Evolutionary conservation across 2,113 vertebrate genomes (phyloP).

Genomic region (Pachypanchax playfairii): DNA sequence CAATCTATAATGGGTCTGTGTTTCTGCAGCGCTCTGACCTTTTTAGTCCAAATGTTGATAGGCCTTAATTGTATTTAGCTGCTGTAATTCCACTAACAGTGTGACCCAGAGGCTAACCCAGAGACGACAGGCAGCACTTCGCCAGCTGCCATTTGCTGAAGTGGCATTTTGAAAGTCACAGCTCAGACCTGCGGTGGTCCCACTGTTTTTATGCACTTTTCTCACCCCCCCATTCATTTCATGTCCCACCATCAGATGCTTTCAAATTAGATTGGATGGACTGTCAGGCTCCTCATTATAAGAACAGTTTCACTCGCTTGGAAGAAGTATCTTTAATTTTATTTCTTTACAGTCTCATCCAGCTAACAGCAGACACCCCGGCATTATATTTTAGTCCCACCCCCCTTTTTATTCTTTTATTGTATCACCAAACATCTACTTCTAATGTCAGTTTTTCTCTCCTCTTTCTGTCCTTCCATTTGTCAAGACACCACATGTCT

Average conservation of each 20-base stretch:
- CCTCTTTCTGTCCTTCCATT: slow-evolving; percentile 3
- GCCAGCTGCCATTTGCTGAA: slow-evolving; percentile 64
- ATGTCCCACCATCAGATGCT: slow-evolving; percentile 19
- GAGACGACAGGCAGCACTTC: slow-evolving; percentile 53
- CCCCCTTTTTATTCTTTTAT: slow-evolving; percentile 35
- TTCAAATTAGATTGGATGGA: background rate
- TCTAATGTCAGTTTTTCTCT: slow-evolving; percentile 58
- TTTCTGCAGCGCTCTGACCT: slow-evolving; percentile 54
- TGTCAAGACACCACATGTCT: slow-evolving; percentile 26
- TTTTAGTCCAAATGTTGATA: slow-evolving; percentile 63
- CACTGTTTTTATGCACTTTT: slow-evolving; percentile 35
- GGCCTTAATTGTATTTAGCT: slow-evolving; percentile 74
- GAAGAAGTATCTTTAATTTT: background rate
- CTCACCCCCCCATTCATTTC: background rate
- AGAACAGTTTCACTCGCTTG: background rate
- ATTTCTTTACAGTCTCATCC: too few relatives aligned
- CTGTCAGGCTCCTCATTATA: background rate
- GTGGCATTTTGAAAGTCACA: slow-evolving; percentile 63
- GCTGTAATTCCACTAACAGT: slow-evolving; percentile 71
- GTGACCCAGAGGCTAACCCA: slow-evolving; percentile 68
- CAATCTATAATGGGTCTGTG: slow-evolving; percentile 46
- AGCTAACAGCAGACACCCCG: slow-evolving; percentile 35
- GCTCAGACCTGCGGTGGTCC: slow-evolving; percentile 63
- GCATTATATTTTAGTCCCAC: slow-evolving; percentile 22
- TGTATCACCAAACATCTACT: slow-evolving; percentile 58